phyloP scores from a whole-genome alignment of 2,797 vertebrate genomes.

The Ficedula albicollis region DNA sequence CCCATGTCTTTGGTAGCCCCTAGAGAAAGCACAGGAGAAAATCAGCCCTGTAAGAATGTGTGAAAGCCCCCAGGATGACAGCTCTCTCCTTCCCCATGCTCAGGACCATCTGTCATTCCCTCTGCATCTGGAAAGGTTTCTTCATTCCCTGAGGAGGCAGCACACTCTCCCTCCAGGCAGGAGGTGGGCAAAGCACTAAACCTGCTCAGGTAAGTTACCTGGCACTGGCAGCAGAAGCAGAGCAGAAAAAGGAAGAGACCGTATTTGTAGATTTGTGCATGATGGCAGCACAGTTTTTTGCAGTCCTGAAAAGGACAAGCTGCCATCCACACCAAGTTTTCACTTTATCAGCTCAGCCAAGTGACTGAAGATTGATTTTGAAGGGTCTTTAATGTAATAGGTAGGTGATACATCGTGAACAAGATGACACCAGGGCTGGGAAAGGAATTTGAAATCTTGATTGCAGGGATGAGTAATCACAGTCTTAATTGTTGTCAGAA shows the following conservation, averaged over 20 bases:
- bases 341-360: not conserved
- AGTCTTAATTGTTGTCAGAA: not conserved
- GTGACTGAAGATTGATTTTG: not conserved
- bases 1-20: constrained; percentile 99
- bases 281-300: not conserved
- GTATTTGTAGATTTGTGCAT: not conserved
- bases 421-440: not conserved
- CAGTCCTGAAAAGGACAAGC: not conserved
- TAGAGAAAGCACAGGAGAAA: constrained; percentile 56
- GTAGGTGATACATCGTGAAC: not conserved
- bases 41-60: not conserved
- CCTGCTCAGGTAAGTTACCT: not conserved
- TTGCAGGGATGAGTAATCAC: not conserved
- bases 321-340: not conserved
- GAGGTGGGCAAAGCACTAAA: not conserved
- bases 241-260: not conserved
- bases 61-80: not conserved
- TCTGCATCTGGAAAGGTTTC: not conserved
- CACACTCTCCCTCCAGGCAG: not conserved
- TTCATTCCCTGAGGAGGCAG: not conserved
- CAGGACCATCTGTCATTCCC: not conserved
- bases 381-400: not conserved
- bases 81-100: not conserved
- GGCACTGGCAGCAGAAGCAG: not conserved
- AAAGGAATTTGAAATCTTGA: not conserved